Evolutionary conservation across 1,140 invertebrate genomes (phyloP).

Genomic region (Drosophila tropicalis): DNA sequence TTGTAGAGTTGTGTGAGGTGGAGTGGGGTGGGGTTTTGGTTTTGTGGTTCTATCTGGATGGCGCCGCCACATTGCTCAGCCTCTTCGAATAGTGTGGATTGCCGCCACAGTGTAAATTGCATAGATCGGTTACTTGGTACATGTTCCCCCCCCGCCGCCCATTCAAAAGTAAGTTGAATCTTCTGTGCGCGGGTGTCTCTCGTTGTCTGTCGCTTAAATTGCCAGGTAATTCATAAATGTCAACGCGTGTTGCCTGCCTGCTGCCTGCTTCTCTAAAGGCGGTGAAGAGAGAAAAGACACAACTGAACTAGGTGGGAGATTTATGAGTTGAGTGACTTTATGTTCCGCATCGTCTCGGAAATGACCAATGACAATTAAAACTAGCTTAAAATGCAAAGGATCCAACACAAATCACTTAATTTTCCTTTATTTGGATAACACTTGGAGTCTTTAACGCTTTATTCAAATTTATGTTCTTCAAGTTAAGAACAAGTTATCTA

Average conservation of each 20-base stretch:
- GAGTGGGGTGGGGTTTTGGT: neutral
- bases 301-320: conserved; percentile 38
- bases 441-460: too few species aligned
- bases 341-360: neutral
- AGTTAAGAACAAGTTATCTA: too few species aligned
- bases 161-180: neutral
- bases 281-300: neutral
- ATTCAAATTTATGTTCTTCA: too few species aligned
- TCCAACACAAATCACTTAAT: neutral
- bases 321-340: conserved; percentile 55
- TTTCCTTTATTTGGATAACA: too few species aligned
- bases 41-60: conserved; percentile 5
- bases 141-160: neutral
- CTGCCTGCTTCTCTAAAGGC: neutral
- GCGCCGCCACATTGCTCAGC: conserved; percentile 2
- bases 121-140: conserved; percentile 38
- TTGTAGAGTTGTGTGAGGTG: too few species aligned
- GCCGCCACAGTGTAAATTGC: conserved; percentile 67
- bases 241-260: conserved; percentile 51
- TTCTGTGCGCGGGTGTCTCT: conserved; percentile 61
- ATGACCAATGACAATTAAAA: conserved; percentile 57
- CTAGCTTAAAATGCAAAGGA: conserved; percentile 6
- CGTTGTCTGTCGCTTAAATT: conserved; percentile 71
- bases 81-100: conserved; percentile 4
- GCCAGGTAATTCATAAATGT: conserved; percentile 79